A percentile compares a stretch with the other conserved stretches of the same genome.
phyloP scores from a whole-genome alignment of 2,113 vertebrate genomes.

The Pelobates fuscus region DNA sequence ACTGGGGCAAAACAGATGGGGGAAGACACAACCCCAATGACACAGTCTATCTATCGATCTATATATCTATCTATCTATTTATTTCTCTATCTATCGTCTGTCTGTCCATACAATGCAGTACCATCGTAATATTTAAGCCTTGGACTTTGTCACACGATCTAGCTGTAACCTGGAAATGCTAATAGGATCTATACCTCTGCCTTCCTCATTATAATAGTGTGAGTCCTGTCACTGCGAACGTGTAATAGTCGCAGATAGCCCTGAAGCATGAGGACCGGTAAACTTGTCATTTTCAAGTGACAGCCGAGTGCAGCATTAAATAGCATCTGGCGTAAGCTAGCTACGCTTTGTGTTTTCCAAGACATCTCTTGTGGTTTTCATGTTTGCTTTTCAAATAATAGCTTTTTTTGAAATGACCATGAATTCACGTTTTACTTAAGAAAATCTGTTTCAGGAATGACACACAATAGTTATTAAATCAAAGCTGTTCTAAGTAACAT shows the following conservation, averaged over 20 bases:
- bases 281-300: conserved; percentile 27
- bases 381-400: background rate
- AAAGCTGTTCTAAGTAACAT: too few relatives aligned
- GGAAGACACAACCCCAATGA: too few relatives aligned
- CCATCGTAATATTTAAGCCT: too few relatives aligned
- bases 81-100: too few relatives aligned
- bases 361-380: background rate
- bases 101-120: too few relatives aligned
- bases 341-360: background rate
- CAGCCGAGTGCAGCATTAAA: conserved; percentile 18
- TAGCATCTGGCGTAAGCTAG: background rate
- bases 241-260: conserved; percentile 26
- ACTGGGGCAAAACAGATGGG: too few relatives aligned
- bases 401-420: background rate
- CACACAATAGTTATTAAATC: too few relatives aligned
- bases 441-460: too few relatives aligned
- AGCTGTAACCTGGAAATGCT: conserved; percentile 8
- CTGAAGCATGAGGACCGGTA: conserved; percentile 19
- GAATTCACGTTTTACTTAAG: too few relatives aligned
- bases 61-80: too few relatives aligned
- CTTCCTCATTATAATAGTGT: conserved; percentile 3
- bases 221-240: conserved; percentile 27
- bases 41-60: too few relatives aligned
- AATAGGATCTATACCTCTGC: conserved; percentile 12
- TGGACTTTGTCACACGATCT: background rate